Evolutionary conservation across 2,113 vertebrate species (phyloP), one percentile per base, ranked within the genome.

Genomic region (Hemichromis elongatus): DNA sequence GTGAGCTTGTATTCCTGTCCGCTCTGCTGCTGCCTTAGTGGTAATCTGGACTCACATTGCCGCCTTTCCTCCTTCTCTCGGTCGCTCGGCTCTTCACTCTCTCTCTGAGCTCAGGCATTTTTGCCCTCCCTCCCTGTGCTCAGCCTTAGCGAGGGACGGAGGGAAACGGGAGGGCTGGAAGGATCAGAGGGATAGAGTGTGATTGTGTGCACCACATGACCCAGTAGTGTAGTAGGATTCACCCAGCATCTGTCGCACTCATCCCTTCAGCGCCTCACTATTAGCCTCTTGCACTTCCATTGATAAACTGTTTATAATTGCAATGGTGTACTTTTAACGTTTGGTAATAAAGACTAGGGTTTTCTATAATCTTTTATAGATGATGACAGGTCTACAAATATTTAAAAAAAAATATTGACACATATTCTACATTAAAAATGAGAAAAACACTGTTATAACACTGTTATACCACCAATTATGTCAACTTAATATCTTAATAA

Each of bases 241-340:
- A 90, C 83, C 85, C 80, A 88, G 81, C 94, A 96, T 94, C 93
- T 92, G 94, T 93, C 90, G 42, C 82, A 83, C 88, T 95, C 90
- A 91, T 92, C 92, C 88, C 92, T 90, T 81, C 82, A 66, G 66
- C 70, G 86, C 81, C 56, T 57, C 42, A 55, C 75, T 35, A 59
- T 73, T 35, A 87, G 78, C 77, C 42, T 59, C 52, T 77, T 83
- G 78, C 42, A 66, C 87, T 47, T 56, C 88, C 77, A 83, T 70
- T 93, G 87, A 93, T 57, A 18, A 50, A 3, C 28, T 35, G 18
- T n/a, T 61, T 61, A 12, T 35, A n/a, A 61, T 61, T 61, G 57
- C 57, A 61, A 61, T n/a, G 14, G 26, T 0, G 4, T 57, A 4
- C 57, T 35, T 61, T 61, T 61, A n/a, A 5, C 11, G 35, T 61